Conservation (phyloP, 2,888 invertebrate species). For the Cetonia aurata region DNA sequence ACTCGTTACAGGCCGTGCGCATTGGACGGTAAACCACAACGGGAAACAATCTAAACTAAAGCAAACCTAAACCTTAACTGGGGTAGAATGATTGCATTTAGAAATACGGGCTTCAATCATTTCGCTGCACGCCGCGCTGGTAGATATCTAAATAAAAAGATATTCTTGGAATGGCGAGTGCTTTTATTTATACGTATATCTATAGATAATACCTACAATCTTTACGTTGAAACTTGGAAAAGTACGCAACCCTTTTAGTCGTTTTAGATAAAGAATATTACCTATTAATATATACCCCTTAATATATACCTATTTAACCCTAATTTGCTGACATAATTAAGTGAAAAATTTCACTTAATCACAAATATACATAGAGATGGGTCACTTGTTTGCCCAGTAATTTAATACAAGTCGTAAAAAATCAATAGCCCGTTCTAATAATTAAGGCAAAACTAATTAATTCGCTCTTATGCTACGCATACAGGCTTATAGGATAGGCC, state of each 20-base stretch:
- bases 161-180: slow-evolving; percentile 23
- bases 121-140: slow-evolving; percentile 29
- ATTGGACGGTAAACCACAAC: slow-evolving; percentile 67
- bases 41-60: slow-evolving; percentile 68
- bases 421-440: background rate
- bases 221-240: background rate
- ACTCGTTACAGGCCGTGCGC: slow-evolving; percentile 66
- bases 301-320: no score
- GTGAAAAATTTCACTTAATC: background rate
- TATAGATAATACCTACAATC: slow-evolving; percentile 36
- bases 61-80: slow-evolving; percentile 69
- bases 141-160: slow-evolving; percentile 44
- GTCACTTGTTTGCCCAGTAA: background rate
- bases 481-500: background rate
- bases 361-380: background rate
- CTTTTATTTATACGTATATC: slow-evolving; percentile 29
- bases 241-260: no score
- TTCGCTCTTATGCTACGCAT: background rate
- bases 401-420: background rate
- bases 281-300: no score
- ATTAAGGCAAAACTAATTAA: slow-evolving; percentile 3
- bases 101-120: slow-evolving; percentile 49
- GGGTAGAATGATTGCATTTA: slow-evolving; percentile 69
- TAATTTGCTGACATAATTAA: no score
- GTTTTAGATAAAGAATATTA: no score